phyloP scores from a whole-genome alignment of 23 tunicate genomes.

The Halocynthia aurantium region DNA sequence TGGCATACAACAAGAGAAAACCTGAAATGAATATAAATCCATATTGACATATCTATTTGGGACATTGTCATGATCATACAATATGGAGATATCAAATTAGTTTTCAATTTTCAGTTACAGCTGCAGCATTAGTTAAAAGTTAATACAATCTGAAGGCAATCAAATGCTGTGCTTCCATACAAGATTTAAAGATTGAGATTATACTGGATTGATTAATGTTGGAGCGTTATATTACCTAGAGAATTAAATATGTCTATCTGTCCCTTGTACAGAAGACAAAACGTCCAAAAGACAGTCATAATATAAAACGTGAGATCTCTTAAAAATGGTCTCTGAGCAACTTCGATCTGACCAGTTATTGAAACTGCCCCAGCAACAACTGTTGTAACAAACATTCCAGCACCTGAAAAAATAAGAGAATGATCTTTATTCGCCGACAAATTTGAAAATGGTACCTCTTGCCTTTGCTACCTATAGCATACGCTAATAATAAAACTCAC shows the following conservation, averaged over 20 bases:
- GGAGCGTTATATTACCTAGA: conserved; percentile 43
- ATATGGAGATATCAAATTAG: not conserved
- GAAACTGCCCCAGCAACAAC: conserved; percentile 78
- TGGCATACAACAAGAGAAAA: conserved; percentile 50
- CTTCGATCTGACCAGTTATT: conserved; percentile 33
- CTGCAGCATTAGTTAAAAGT: too few relatives aligned
- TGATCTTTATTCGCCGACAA: too few relatives aligned
- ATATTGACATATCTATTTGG: too few relatives aligned
- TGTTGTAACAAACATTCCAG: conserved; percentile 74
- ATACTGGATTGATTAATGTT: not conserved
- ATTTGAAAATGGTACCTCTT: too few relatives aligned
- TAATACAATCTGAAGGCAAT: too few relatives aligned
- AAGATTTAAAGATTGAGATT: not conserved
- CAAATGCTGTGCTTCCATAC: not conserved
- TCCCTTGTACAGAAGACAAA: conserved; percentile 52
- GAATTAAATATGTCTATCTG: conserved; percentile 54
- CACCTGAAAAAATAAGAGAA: conserved; percentile 34
- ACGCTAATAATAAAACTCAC: conserved; percentile 14
- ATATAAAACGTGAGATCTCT: conserved; percentile 84
- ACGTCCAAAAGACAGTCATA: conserved; percentile 63
- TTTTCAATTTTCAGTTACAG: too few relatives aligned
- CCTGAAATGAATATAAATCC: conserved; percentile 25
- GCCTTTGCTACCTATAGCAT: too few relatives aligned
- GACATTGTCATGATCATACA: not conserved
- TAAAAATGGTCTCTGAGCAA: conserved; percentile 81